Evolutionary conservation across 2,888 invertebrate species (phyloP), one percentile per base, ranked within the genome.

Genomic region (Galerucella pusilla): DNA sequence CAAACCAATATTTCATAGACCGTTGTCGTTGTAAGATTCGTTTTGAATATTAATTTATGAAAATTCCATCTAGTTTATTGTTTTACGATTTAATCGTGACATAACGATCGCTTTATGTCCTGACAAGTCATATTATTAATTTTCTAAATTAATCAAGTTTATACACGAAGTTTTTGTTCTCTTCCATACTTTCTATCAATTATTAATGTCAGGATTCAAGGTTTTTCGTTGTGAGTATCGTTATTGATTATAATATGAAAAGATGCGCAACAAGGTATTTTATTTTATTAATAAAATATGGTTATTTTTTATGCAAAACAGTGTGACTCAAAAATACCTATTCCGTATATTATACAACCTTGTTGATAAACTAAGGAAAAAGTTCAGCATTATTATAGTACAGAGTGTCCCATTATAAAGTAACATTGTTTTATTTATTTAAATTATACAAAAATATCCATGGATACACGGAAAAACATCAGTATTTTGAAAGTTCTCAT

Each of bases 41-140:
- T 79, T 80, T 80, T 80, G 78, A 81, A 80, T 81, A 80, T 80
- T 80, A 78, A 81, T 80, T 75, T 80, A 78, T 81, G 80, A 79
- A 80, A 79, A 80, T 80, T 78, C 75, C 68, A 9, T 60, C 75
- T 71, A 78, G 76, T 78, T 78, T 78, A 77, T 73, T 71, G 73
- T 72, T 71, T 59, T 72, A 60, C 70, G 71, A 59, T 64, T 59
- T 52, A 71, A 71, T 70, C 76, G 76, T 76, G 76, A 76, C 74
- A 69, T 69, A 76, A 71, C 76, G 70, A 72, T 73, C 76, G 63
- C 73, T 66, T 67, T 68, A 66, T 68, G 69, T 75, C 69, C 57
- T 69, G 65, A 68, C 68, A 54, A 68, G 49, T 57, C 49, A 59
- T 71, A 65, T 59, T 68, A 69, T 69, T 73, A 71, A 71, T 76